Base-by-base conservation (phyloP, 2,888 invertebrate species). In the Xylota sylvarum region DNA sequence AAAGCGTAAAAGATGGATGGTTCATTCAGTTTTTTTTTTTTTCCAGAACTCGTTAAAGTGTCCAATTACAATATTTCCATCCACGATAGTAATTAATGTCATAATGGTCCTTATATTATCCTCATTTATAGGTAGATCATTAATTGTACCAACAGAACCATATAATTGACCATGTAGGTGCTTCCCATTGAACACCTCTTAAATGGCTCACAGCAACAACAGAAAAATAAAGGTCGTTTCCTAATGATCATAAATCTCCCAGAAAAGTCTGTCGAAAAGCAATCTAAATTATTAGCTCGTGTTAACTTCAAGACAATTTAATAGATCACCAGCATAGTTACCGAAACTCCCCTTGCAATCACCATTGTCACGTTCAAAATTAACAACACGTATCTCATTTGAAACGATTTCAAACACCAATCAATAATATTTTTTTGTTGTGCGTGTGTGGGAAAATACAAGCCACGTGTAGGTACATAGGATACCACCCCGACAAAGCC, bases 381-480 rank as follows among this genome's bases (percentile, higher is more conserved):
- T 56, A 56, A 35, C 14, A 56, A 56, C 56, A 48, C 64, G 64
- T 64, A 48, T 37, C 65, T 65, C 65, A 50, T 65, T 65, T 35
- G 50, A 48, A 32, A 32, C 19, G 17, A 48, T 52, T 67, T 67
- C 10, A 14, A 62, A 43, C 43, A 14, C 7, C 27, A 62, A 62
- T 62, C 62, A 62, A 62, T 62, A 43, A 37, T 37, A 35, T 58
- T 10, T 56, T 35, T 35, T 35, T 17, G 5, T 23, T 35, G 10
- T 37, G 35, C 4, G 9, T 19, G n/a, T 19, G 17, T 17, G 37
- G 12, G 37, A 40, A 6, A 40, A 35, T 10, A 35, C 10, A 35
- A 35, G 19, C n/a, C 17, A 35, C 56, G 19, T 6, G 37, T 37
- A 9, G 23, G 23, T 23, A 23, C n/a, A n/a, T n/a, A n/a, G n/a